A percentile compares a stretch with the other conserved stretches of the same genome.
Evolutionary conservation across 2,113 vertebrate species (phyloP).

Genomic region (Vanacampus margaritifer): DNA sequence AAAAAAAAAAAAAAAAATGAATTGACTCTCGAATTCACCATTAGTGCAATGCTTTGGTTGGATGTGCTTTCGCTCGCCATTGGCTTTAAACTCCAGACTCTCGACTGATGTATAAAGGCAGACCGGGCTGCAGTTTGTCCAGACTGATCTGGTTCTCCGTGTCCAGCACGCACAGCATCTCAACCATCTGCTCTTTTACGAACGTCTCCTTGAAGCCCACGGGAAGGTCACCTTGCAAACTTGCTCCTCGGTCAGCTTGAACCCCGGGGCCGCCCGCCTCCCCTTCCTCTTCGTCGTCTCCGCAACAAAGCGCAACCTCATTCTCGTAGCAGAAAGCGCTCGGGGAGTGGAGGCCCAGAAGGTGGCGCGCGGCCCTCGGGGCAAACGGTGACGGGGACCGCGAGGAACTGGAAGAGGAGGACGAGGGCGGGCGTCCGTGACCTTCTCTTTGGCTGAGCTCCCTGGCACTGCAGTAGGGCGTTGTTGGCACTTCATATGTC

Average conservation of each 20-base stretch:
- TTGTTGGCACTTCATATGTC: constrained; percentile 90
- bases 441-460: constrained; percentile 71
- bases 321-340: constrained; percentile 96
- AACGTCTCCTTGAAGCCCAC: constrained; percentile 65
- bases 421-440: constrained; percentile 38
- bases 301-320: constrained; percentile 87
- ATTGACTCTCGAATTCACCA: constrained; percentile 30
- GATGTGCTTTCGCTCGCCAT: constrained; percentile 37
- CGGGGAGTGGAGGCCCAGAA: constrained; percentile 81
- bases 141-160: constrained; percentile 84
- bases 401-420: constrained; percentile 53
- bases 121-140: constrained; percentile 82
- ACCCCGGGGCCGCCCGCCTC: constrained; percentile 36
- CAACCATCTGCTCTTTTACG: constrained; percentile 77
- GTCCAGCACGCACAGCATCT: constrained; percentile 87
- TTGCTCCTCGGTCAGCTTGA: constrained; percentile 38
- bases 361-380: constrained; percentile 34
- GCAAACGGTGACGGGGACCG: constrained; percentile 54
- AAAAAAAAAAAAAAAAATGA: too few relatives aligned
- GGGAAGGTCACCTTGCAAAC: constrained; percentile 45
- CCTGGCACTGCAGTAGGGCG: constrained; percentile 85
- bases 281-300: constrained; percentile 76
- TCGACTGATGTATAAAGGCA: constrained; percentile 87
- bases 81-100: constrained; percentile 84
- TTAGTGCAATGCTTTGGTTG: constrained; percentile 49